A percentile compares a stretch with the other conserved stretches of the same genome.
phyloP scores from a whole-genome alignment of 2,797 vertebrate genomes.

The Cephalopachus bancanus region DNA sequence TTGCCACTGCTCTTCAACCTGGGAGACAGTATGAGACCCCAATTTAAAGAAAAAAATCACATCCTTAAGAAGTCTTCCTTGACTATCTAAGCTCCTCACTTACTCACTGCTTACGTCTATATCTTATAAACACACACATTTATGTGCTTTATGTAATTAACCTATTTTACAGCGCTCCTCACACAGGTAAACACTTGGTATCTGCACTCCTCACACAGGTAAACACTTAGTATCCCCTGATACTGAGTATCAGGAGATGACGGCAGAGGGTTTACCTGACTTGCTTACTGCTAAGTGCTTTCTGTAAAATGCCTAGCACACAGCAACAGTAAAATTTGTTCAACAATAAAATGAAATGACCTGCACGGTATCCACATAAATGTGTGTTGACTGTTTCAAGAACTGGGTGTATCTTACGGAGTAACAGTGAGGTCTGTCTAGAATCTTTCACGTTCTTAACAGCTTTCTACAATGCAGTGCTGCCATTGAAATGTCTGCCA shows the following conservation, averaged over 20 bases:
- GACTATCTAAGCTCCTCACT: neutral
- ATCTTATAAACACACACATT: neutral
- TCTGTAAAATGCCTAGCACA: neutral
- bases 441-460: accelerated
- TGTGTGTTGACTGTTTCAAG: neutral
- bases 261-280: neutral
- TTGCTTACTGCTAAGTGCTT: neutral
- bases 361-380: neutral
- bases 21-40: too few species aligned
- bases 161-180: neutral
- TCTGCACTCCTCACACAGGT: neutral
- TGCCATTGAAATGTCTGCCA: neutral
- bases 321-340: neutral
- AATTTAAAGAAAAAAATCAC: neutral
- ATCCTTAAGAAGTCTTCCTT: neutral
- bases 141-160: neutral
- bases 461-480: neutral
- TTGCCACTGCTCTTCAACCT: too few species aligned
- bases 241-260: neutral
- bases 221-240: neutral
- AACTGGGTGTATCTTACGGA: neutral
- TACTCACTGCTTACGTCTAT: neutral
- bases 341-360: neutral
- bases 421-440: neutral
- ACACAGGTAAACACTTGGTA: neutral